Evolutionary conservation across 2,113 vertebrate genomes (phyloP), one percentile per base, ranked within the genome.

Genomic region (Orientallactaga bullata): DNA sequence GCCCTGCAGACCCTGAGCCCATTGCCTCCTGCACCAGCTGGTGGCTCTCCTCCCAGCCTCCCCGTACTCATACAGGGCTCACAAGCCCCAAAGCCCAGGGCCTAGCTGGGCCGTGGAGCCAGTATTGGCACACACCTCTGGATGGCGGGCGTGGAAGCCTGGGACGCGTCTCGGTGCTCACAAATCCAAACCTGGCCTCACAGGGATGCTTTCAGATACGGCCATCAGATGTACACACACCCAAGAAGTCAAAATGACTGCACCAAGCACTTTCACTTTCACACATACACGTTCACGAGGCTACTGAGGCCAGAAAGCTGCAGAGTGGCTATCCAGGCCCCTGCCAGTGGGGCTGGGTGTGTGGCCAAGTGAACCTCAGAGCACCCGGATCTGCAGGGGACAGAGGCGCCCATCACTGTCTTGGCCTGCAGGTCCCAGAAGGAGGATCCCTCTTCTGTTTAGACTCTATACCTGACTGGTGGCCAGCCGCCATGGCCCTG

Each of bases 51-150:
- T 82, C 35, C 51, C 18, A 35, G 51, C 63, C 69, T 1, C 37
- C 58, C 9, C 17, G 66, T 39, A 37, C 47, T 39, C 84, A 23
- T 0, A 28, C 11, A 55, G 55, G 35, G 79, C 63, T 78, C 35
- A 26, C 26, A 58, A 32, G 21, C 63, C 42, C 1, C 0, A 15
- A 20, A 85, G 32, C 63, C 58, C 1, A 3, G 55, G 35, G 21
- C 37, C 21, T 10, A 8, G 42, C 32, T 37, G 6, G 58, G n/a
- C 24, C 81, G 13, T 0, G 0, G 1, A 24, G 39, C 16, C 10
- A 0, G n/a, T 5, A 37, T 11, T 7, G 47, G 28, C 78, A 26
- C 0, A 3, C 18, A 21, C 26, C 28, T 47, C 35, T 11, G 18
- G 23, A 30, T 12, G 17, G 8, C 58, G 6, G 55, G 30, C 4